phyloP scores from a whole-genome alignment of 2,113 vertebrate genomes.

The Sigmodon hispidus region DNA sequence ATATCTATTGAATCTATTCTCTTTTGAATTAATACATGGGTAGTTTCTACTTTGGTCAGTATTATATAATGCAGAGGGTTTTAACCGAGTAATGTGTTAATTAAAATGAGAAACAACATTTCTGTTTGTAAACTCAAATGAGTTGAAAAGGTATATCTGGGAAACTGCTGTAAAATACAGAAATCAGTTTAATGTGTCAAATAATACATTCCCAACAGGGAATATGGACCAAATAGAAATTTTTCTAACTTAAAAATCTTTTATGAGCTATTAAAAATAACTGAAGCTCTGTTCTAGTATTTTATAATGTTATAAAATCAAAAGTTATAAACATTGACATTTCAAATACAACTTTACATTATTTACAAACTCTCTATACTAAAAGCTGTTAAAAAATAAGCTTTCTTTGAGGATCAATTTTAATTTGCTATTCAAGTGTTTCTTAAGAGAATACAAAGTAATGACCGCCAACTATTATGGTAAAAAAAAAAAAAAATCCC shows the following conservation, averaged over 20 bases:
- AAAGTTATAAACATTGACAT: slow-evolving; percentile 79
- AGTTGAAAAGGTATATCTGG: slow-evolving; percentile 39
- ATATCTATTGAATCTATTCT: slow-evolving; percentile 71
- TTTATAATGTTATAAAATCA: slow-evolving; percentile 71
- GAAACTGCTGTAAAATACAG: slow-evolving; percentile 47
- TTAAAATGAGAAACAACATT: not conserved
- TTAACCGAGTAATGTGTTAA: not conserved
- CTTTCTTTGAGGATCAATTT: slow-evolving; percentile 73
- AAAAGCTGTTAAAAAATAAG: slow-evolving; percentile 71
- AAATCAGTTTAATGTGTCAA: slow-evolving; percentile 54
- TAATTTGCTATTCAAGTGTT: slow-evolving; percentile 71
- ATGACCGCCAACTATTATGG: not conserved
- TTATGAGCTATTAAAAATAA: slow-evolving; percentile 69
- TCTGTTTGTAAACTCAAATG: not conserved
- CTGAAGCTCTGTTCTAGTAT: slow-evolving; percentile 53
- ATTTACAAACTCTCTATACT: slow-evolving; percentile 80
- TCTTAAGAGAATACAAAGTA: slow-evolving; percentile 58
- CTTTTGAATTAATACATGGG: slow-evolving; percentile 74
- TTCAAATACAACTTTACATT: slow-evolving; percentile 84
- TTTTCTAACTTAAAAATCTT: slow-evolving; percentile 12
- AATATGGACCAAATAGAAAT: slow-evolving; percentile 16
- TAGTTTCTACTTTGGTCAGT: slow-evolving; percentile 1
- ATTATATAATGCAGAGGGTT: not conserved
- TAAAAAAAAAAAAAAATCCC: slow-evolving; percentile 19
- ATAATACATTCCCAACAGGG: slow-evolving; percentile 51